Evolutionary conservation across 1,140 invertebrate species (phyloP).

Genomic region (Microvelia longipes): DNA sequence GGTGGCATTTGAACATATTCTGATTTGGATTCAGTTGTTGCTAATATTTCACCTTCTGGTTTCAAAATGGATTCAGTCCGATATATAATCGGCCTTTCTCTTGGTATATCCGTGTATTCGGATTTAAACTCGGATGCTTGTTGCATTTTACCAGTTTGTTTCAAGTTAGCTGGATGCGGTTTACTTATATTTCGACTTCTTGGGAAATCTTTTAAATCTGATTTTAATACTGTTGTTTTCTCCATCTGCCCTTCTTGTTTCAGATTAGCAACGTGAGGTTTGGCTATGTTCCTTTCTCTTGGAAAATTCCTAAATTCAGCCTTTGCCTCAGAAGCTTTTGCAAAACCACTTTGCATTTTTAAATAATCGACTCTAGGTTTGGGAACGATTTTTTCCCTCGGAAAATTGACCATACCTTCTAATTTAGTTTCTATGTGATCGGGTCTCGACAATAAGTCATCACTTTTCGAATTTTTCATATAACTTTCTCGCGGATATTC

Average conservation of each 20-base stretch:
- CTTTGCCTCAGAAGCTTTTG: neutral
- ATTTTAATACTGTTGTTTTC: slow-evolving; percentile 3
- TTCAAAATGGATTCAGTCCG: slow-evolving; percentile 10
- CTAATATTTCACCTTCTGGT: slow-evolving; percentile 17
- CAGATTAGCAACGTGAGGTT: neutral
- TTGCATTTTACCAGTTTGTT: slow-evolving; percentile 11
- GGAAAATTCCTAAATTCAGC: neutral
- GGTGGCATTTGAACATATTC: slow-evolving; percentile 12
- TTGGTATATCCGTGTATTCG: slow-evolving; percentile 16
- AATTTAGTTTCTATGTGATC: slow-evolving; percentile 8
- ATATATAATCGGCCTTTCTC: slow-evolving; percentile 11
- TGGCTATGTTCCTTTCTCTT: neutral
- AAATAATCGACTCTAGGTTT: slow-evolving; percentile 7
- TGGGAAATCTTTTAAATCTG: slow-evolving; percentile 8
- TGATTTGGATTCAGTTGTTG: slow-evolving; percentile 11
- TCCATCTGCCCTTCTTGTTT: slow-evolving; percentile 12
- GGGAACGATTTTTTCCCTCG: slow-evolving; percentile 11
- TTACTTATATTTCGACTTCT: slow-evolving; percentile 13
- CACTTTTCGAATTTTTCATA: slow-evolving; percentile 13
- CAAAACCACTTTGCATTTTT: neutral
- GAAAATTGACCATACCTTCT: slow-evolving; percentile 14
- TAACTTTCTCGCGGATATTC: slow-evolving; percentile 14
- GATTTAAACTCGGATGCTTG: slow-evolving; percentile 14
- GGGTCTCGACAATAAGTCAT: slow-evolving; percentile 12
- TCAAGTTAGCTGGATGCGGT: slow-evolving; percentile 4